Evolutionary conservation across 2,797 vertebrate species (phyloP), one percentile per base, ranked within the genome.

Genomic region (Coranthus polyacanthus): DNA sequence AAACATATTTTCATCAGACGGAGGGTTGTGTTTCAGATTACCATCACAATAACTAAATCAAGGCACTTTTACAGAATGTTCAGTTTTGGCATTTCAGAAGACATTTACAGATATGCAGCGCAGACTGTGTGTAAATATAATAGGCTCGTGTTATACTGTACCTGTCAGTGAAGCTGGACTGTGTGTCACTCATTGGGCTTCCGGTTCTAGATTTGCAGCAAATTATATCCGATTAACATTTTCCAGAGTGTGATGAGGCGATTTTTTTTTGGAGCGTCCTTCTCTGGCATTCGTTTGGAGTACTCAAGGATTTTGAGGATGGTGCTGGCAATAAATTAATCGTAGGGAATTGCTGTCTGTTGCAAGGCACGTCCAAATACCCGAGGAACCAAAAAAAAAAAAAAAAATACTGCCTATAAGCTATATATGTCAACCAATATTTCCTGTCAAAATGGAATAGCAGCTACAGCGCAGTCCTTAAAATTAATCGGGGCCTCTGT

Each of bases 121-220:
- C 41, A 65, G 17, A 24, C 3, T 36, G 43, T 46, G 50, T 36
- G 39, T 52, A 34, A 26, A 34, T 1, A 43, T 24, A 42, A 52
- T 63, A 29, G 3, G 16, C 54, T 20, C 0, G 4, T 16, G 47
- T 26, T 26, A 32, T 70, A 83, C 78, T 60, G 43, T 93, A 98
- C 97, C 97, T 98, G 95, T 99, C 97, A 94, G 95, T 95, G 95
- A 96, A 93, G 94, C 96, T 94, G 90, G 95, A 91, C 96, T 98
- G 96, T 98, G 95, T 96, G 96, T 97, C 96, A 93, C 96, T 98
- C 97, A 99, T 99, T 98, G 96, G 97, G 95, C 96, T 96, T 95
- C 91, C 83, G 94, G 95, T 92, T 95, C 92, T 94, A 95, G 93
- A 94, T 93, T 93, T 93, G 86, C 87, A 90, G 89, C 55, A 88